Base-by-base conservation (phyloP, 2,888 invertebrate species). In the Galeopsomyia nigrocyanea region DNA sequence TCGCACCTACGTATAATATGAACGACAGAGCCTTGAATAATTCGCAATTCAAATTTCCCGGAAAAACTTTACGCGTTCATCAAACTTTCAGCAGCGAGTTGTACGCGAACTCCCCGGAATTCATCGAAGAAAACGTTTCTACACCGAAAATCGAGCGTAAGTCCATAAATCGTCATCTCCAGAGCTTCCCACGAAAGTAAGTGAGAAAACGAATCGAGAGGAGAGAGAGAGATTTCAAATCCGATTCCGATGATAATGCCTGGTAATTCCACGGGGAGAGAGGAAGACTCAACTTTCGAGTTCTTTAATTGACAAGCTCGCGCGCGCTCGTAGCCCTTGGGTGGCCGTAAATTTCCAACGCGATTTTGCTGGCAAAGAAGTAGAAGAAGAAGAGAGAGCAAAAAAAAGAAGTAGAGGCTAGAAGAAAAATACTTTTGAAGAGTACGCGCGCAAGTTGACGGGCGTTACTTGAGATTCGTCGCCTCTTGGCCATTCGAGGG, bases 381-480 rank as follows among this genome's bases (percentile, higher is more conserved):
- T 53, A 47, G 46, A n/a, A 17, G 22, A 21, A 16, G 22, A 61
- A 47, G 46, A 60, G 16, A 10, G 47, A 1, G 17, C 3, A 22
- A 50, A 21, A 62, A n/a, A 49, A 0, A 21, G 9, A 19, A 64
- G 7, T 10, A 55, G 56, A 26, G n/a, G 31, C 22, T 47, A 26
- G 46, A 56, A 7, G 60, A 66, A 61, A 56, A 71, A 63, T 39
- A 39, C 5, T 39, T 39, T 39, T 39, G 39, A 39, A 39, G 39
- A 39, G 39, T 39, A 39, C 39, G 13, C 39, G 39, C 39, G 13
- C 39, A 10, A 39, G 39, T 39, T 39, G 39, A 39, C 10, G 39
- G 39, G 39, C 39, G 64, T 70, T 74, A 70, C 73, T 74, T 74
- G 73, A 70, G 70, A 74, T 74, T 74, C 73, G 57, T 74, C 62